Conservation (phyloP, 2,797 vertebrate genomes). For the Gallinago solitaria region DNA sequence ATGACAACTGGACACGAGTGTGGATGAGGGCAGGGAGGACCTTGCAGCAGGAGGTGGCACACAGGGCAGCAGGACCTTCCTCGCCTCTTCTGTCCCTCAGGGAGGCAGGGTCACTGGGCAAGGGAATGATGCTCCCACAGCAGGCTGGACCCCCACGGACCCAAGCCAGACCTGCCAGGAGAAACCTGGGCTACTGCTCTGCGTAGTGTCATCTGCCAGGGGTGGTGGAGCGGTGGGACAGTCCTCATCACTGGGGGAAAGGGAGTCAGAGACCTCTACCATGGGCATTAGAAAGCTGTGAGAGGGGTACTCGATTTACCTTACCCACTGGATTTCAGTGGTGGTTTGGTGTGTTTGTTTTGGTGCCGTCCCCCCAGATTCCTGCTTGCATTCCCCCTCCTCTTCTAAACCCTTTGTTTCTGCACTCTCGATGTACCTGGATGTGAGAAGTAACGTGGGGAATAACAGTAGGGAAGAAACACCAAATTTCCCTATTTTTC, state of each 20-base stretch:
- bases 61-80: neutral
- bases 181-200: neutral
- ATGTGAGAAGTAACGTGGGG: neutral
- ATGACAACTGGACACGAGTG: neutral
- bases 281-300: neutral
- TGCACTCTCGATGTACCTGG: neutral
- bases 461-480: neutral
- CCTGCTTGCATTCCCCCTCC: neutral
- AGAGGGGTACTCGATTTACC: neutral
- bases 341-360: neutral
- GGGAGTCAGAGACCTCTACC: neutral
- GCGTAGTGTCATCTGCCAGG: neutral
- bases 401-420: neutral
- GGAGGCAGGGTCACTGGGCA: neutral
- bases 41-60: neutral
- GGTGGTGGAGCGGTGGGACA: neutral
- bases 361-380: neutral
- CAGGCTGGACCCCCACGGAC: neutral
- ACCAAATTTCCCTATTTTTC: neutral
- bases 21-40: neutral
- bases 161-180: neutral
- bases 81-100: neutral
- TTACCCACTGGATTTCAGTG: neutral
- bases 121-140: neutral
- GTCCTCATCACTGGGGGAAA: neutral